These are phyloP conservation scores for Nesoenas mayeri DNA, from an alignment of 2,113 vertebrate genomes.

Conservation along the genomic window DNA sequence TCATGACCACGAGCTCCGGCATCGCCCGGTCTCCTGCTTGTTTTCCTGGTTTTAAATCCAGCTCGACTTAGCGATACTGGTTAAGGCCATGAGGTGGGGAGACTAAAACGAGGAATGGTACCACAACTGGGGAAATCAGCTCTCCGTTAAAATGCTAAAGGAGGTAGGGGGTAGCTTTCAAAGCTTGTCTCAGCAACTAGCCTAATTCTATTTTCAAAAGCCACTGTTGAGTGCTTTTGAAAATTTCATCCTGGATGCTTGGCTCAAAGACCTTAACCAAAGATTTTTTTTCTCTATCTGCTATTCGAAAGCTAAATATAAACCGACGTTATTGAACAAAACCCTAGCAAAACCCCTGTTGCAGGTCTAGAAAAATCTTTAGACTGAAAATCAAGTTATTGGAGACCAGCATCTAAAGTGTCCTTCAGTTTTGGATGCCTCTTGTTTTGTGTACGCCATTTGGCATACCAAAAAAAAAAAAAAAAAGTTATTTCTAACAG, in stretches of 20 bases:
- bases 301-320: conserved; percentile 51
- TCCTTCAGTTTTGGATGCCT: conserved; percentile 4
- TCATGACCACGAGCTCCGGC: background rate
- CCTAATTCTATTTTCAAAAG: conserved; percentile 64
- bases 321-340: background rate
- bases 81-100: conserved; percentile 15
- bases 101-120: background rate
- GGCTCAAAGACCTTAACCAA: conserved; percentile 53
- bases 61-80: background rate
- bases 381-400: conserved; percentile 35
- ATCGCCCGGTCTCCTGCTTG: background rate
- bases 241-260: conserved; percentile 51
- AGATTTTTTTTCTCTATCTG: background rate
- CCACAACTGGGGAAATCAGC: background rate
- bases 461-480: background rate
- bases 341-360: conserved; percentile 37
- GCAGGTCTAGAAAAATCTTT: conserved; percentile 54
- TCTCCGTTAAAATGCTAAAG: conserved; percentile 37
- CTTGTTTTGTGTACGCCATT: background rate
- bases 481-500: background rate
- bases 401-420: background rate
- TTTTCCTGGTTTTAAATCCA: conserved; percentile 11
- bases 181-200: conserved; percentile 57
- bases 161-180: conserved; percentile 44
- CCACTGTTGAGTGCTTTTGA: conserved; percentile 57